Conservation (phyloP, 2,888 invertebrate species). For the Drosophila rellima region DNA sequence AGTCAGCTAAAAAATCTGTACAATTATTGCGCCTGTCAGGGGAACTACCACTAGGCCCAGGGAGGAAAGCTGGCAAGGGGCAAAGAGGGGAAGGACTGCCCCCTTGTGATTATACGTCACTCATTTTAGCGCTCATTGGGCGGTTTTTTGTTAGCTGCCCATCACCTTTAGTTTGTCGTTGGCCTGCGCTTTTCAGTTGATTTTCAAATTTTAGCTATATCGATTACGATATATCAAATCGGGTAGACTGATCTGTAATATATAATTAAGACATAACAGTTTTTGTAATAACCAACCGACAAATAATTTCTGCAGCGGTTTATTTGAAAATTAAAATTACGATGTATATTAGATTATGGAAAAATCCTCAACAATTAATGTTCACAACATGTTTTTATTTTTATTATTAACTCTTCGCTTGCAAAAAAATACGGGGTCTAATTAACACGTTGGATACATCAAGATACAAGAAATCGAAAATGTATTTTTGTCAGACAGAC, state of each 20-base stretch:
- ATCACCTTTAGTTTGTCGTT: slow-evolving; percentile 21
- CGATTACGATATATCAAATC: neutral
- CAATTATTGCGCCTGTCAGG: slow-evolving; percentile 73
- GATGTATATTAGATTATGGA: too few relatives aligned
- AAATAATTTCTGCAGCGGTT: too few relatives aligned
- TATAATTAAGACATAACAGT: too few relatives aligned
- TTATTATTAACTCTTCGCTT: too few relatives aligned
- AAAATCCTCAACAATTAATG: too few relatives aligned
- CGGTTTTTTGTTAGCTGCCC: slow-evolving; percentile 54
- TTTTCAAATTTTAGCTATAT: slow-evolving; percentile 13
- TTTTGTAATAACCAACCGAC: too few relatives aligned
- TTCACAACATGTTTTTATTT: too few relatives aligned
- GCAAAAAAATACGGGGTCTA: too few relatives aligned
- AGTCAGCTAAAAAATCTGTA: slow-evolving; percentile 59
- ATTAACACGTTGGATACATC: too few relatives aligned
- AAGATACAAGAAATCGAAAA: too few relatives aligned
- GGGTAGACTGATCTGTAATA: neutral
- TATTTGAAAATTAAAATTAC: too few relatives aligned
- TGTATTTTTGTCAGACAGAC: too few relatives aligned
- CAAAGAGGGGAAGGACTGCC: neutral
- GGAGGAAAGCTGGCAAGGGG: neutral
- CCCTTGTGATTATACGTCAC: slow-evolving; percentile 56
- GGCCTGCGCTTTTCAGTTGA: neutral
- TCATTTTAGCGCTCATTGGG: slow-evolving; percentile 68
- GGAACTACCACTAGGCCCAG: slow-evolving; percentile 14